These are phyloP conservation scores for Chrysopa pallens DNA, from an alignment of 1,140 invertebrate genomes.

Conservation along the genomic window DNA sequence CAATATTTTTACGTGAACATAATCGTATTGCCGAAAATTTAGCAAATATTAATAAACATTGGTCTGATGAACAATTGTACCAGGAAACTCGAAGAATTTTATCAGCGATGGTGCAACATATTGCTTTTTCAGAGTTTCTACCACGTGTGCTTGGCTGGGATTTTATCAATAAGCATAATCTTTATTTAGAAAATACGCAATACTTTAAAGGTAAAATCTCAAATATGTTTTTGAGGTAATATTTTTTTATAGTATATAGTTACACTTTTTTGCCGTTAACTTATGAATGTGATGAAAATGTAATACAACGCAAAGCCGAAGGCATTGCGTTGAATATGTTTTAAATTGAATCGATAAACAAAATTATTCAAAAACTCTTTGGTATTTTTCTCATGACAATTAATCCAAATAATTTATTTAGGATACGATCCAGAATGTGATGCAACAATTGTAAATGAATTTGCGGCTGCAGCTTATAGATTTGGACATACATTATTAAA, in stretches of 20 bases:
- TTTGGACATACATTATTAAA: conserved; percentile 72
- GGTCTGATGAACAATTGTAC: conserved; percentile 39
- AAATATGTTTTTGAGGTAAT: not conserved
- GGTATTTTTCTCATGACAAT: conserved; percentile 52
- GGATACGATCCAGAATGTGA: conserved; percentile 51
- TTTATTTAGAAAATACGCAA: not conserved
- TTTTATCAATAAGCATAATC: not conserved
- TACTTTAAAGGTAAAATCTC: not conserved
- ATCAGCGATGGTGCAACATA: conserved; percentile 48
- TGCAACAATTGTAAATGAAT: conserved; percentile 68
- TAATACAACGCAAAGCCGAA: too few relatives aligned
- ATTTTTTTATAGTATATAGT: conserved; percentile 5
- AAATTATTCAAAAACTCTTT: too few relatives aligned
- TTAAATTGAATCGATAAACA: too few relatives aligned
- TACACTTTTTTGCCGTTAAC: conserved; percentile 46
- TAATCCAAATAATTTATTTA: conserved; percentile 12
- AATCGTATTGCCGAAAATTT: conserved; percentile 39
- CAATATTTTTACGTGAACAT: conserved; percentile 43
- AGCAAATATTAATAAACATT: conserved; percentile 25
- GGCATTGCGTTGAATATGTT: too few relatives aligned
- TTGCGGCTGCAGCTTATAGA: conserved; percentile 70
- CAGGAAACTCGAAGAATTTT: conserved; percentile 46
- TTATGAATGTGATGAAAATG: too few relatives aligned
- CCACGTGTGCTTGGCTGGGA: conserved; percentile 18
- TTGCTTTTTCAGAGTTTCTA: conserved; percentile 52